Evolutionary conservation across 2,113 vertebrate species (phyloP).

Genomic region (Cromileptes altivelis): DNA sequence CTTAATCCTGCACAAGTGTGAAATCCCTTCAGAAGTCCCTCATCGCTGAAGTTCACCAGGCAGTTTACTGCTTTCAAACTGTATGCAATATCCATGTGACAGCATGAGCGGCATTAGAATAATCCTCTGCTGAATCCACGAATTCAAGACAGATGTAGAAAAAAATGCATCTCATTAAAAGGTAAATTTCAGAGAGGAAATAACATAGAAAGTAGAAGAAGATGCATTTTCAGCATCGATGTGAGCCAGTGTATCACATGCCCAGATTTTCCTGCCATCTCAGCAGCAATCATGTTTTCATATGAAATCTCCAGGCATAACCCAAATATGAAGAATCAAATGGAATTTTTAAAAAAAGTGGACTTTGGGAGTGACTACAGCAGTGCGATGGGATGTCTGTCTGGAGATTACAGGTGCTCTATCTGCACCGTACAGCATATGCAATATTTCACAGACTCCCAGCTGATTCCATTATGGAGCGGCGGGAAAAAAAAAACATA

Average conservation of each 20-base stretch:
- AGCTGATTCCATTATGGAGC: constrained; percentile 19
- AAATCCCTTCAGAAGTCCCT: constrained; percentile 57
- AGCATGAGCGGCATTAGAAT: constrained; percentile 67
- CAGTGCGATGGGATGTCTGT: constrained; percentile 10
- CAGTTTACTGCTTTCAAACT: constrained; percentile 35
- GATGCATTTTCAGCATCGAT: not conserved
- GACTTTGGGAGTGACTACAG: constrained; percentile 1
- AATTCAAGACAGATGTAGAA: constrained; percentile 41
- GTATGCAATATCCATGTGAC: constrained; percentile 64
- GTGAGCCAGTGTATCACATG: constrained; percentile 8
- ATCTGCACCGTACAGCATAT: constrained; percentile 15
- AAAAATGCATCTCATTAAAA: constrained; percentile 38
- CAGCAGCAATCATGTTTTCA: constrained; percentile 16
- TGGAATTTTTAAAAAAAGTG: not conserved
- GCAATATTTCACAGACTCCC: constrained; percentile 29
- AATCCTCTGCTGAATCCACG: constrained; percentile 74
- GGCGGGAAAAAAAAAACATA: not conserved
- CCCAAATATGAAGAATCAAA: constrained; percentile 4
- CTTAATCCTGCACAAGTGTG: constrained; percentile 43
- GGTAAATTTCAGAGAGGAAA: constrained; percentile 17
- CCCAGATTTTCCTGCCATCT: constrained; percentile 26
- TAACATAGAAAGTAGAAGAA: constrained; percentile 3
- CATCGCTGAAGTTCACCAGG: constrained; percentile 35
- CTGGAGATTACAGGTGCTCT: constrained; percentile 33
- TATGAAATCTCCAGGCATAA: not conserved